Evolutionary conservation across 2,888 invertebrate species (phyloP).

Genomic region (Selenia dentaria): DNA sequence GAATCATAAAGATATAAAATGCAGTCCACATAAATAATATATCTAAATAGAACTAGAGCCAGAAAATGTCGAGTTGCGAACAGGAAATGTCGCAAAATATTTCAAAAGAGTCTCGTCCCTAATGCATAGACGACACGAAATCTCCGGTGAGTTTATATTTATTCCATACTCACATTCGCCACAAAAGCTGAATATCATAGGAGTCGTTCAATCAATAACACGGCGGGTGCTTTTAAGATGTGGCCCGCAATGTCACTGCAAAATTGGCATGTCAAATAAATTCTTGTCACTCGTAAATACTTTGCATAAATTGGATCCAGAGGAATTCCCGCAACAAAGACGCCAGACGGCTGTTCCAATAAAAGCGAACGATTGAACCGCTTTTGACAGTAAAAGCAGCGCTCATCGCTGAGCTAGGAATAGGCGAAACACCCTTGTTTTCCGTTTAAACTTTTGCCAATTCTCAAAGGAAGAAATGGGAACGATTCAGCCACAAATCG

Average conservation of each 20-base stretch:
- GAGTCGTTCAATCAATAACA: slow-evolving; percentile 54
- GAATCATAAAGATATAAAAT: not conserved
- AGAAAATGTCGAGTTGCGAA: not conserved
- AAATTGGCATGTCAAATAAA: slow-evolving; percentile 76
- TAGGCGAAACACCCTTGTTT: slow-evolving; percentile 42
- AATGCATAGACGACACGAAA: slow-evolving; percentile 23
- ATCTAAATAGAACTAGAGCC: not conserved
- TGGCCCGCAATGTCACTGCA: slow-evolving; percentile 53
- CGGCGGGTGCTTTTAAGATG: slow-evolving; percentile 53
- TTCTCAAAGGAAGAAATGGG: slow-evolving; percentile 37
- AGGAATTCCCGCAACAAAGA: slow-evolving; percentile 76
- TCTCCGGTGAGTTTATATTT: slow-evolving; percentile 22
- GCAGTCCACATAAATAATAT: not conserved
- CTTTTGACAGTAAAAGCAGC: slow-evolving; percentile 70
- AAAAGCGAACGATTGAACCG: slow-evolving; percentile 74
- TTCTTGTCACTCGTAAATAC: slow-evolving; percentile 78
- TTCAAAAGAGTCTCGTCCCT: slow-evolving; percentile 16
- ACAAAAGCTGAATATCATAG: slow-evolving; percentile 46
- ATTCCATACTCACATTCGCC: slow-evolving; percentile 31
- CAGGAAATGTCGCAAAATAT: slow-evolving; percentile 13
- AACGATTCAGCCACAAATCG: slow-evolving; percentile 47
- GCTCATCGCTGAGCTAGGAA: slow-evolving; percentile 44
- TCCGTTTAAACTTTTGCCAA: slow-evolving; percentile 44
- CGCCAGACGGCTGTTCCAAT: slow-evolving; percentile 70
- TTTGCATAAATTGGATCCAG: slow-evolving; percentile 77